phyloP scores from a whole-genome alignment of 2,797 vertebrate species.

The Netta rufina region DNA sequence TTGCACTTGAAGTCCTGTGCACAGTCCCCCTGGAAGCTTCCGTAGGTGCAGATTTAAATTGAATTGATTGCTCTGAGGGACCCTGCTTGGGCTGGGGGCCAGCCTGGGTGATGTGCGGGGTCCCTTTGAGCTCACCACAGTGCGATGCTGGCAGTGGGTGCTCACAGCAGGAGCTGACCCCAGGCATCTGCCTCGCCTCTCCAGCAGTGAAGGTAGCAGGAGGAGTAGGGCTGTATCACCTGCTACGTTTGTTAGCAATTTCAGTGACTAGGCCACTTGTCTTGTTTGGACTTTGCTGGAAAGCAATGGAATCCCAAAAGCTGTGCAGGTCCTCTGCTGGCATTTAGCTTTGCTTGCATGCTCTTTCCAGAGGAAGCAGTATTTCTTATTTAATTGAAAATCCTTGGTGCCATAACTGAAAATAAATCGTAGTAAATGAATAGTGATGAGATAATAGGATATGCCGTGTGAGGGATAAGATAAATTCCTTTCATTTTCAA shows the following conservation, averaged over 20 bases:
- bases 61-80: too few relatives aligned
- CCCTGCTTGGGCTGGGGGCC: too few relatives aligned
- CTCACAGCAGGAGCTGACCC: background rate
- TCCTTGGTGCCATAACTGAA: conserved; percentile 30
- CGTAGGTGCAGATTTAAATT: background rate
- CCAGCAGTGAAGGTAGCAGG: fast-evolving
- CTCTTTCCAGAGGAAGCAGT: background rate
- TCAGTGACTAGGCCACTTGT: background rate
- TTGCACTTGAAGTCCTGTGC: background rate
- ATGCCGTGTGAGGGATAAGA: conserved; percentile 27
- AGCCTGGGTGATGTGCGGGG: too few relatives aligned
- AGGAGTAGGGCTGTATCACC: background rate
- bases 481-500: conserved; percentile 3
- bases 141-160: background rate
- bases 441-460: conserved; percentile 35
- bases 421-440: conserved; percentile 39
- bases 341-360: background rate
- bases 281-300: background rate
- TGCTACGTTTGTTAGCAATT: background rate
- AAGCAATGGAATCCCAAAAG: background rate
- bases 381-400: conserved; percentile 48
- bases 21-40: background rate
- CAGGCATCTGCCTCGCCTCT: background rate
- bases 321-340: background rate
- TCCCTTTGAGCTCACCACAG: too few relatives aligned